Evolutionary conservation across 1,140 invertebrate species (phyloP), one percentile per base, ranked within the genome.

Genomic region (Reticulitermes speratus): DNA sequence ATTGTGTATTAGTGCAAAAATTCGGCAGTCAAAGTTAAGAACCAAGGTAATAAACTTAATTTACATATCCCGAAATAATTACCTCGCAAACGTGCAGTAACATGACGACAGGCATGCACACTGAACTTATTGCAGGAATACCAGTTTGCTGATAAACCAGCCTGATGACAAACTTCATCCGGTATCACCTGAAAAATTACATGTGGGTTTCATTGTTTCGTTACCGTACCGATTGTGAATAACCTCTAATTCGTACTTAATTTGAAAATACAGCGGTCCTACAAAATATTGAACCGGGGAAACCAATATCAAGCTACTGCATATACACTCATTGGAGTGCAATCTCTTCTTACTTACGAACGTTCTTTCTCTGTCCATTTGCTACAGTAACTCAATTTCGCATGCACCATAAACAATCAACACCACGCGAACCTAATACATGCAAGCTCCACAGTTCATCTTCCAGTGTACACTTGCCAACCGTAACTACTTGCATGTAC

Each of bases 111-210:
- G 44, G 91, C 90, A 90, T 92, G 92, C 83, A 93, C 87, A 25
- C 91, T 91, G 83, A 94, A 88, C 90, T 92, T 91, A 88, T 92
- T 93, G 19, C 91, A 90, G 32, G 91, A 90, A 84, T 91, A 87
- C 93, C 93, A 94, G 59, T 91, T 90, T 16, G 90, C 91, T 11
- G 90, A 89, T 25, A 93, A 91, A 82, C 93, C 92, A 55, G 91
- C 90, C 88, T 89, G 89, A 87, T 89, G 87, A 87, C 93, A 93
- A 83, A 93, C 84, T 87, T 92, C 90, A 90, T 93, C 92, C 38
- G 92, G 91, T 87, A 94, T 92, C 59, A 89, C 88, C 93, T 94
- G 59, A 81, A 90, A 88, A 85, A 83, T 16, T 3, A 85, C 19
- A 19, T 19, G 5, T 5, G 52, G 0, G n/a, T 75, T 75, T 75